Conservation (phyloP, 2,113 vertebrate genomes). For the Spermophilus dauricus region DNA sequence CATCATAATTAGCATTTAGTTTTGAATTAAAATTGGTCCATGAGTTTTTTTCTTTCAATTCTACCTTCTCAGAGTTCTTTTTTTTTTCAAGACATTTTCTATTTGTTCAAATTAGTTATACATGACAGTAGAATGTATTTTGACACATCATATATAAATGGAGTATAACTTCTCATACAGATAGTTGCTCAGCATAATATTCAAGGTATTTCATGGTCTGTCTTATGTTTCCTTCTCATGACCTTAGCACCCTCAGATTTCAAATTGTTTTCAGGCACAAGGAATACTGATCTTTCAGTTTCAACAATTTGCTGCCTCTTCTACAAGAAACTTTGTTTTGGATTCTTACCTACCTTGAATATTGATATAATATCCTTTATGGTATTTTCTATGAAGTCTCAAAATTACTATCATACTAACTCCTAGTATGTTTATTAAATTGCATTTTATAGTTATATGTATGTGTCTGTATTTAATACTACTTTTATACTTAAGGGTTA, state of each 20-base stretch:
- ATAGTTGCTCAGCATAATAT: not conserved
- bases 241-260: accelerated
- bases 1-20: not conserved
- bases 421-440: not conserved
- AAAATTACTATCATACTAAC: not conserved
- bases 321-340: not conserved
- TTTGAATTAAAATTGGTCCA: not conserved
- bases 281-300: not conserved
- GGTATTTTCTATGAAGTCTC: not conserved
- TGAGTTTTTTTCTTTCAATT: not conserved
- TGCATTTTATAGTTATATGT: not conserved
- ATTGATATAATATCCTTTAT: not conserved
- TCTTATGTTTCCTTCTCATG: not conserved
- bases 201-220: not conserved
- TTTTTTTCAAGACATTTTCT: too few species aligned
- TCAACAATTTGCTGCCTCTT: not conserved
- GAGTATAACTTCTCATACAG: not conserved
- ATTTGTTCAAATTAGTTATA: too few species aligned
- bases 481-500: conserved; percentile 26
- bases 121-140: too few species aligned
- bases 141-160: too few species aligned
- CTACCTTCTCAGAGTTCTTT: too few species aligned
- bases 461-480: not conserved
- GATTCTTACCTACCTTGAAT: not conserved
- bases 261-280: not conserved